Evolutionary conservation across 2,113 vertebrate genomes (phyloP).

Genomic region (Phalacrocorax aristotelis): DNA sequence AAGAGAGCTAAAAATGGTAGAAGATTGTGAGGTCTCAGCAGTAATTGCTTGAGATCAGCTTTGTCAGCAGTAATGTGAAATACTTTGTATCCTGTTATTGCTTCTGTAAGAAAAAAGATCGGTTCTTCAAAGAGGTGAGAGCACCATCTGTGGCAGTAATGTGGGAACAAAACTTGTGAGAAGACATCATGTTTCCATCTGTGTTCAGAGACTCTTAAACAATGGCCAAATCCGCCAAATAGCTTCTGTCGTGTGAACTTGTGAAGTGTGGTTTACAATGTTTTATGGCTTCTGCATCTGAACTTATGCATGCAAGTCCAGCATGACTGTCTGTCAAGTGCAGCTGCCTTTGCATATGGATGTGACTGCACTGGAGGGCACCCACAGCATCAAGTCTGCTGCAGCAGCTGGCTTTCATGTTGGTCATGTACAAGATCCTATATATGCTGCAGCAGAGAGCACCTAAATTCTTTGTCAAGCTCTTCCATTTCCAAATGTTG

Average conservation of each 20-base stretch:
- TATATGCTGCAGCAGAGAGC: background rate
- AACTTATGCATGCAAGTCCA: background rate
- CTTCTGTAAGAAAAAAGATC: conserved; percentile 26
- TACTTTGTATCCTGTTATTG: conserved; percentile 38
- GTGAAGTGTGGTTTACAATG: background rate
- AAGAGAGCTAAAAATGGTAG: background rate
- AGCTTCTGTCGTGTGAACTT: conserved; percentile 19
- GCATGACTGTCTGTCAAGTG: background rate
- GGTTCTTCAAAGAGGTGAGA: conserved; percentile 12
- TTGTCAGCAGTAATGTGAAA: background rate
- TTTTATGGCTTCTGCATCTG: conserved; percentile 47
- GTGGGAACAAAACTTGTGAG: background rate
- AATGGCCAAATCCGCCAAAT: conserved; percentile 9
- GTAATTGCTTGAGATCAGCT: conserved; percentile 15
- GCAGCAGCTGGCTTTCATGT: background rate
- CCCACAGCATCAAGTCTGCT: background rate
- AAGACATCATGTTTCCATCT: conserved; percentile 50
- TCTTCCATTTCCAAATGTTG: background rate
- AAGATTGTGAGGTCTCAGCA: background rate
- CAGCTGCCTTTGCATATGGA: background rate
- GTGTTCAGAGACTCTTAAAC: conserved; percentile 54
- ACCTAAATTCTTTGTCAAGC: background rate
- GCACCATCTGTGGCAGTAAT: conserved; percentile 14
- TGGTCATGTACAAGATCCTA: background rate
- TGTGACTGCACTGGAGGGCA: background rate